phyloP scores from a whole-genome alignment of 30 jellyfish, hydroid and myxozoan species.

The Turritopsis dohrnii region DNA sequence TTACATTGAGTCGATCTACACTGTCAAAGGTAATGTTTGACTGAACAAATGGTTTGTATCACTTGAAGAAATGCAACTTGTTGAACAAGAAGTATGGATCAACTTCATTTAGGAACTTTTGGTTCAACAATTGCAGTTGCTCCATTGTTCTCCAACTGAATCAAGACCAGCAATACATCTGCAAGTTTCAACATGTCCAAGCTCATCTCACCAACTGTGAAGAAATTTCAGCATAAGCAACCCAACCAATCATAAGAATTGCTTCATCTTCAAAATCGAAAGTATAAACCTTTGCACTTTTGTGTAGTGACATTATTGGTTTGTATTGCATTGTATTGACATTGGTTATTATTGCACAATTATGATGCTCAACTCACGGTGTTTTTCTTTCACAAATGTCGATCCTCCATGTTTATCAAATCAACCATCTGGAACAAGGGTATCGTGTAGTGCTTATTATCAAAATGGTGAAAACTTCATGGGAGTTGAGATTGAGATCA shows the following conservation, averaged over 20 bases:
- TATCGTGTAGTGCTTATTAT: background rate
- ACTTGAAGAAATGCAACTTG: too few species aligned
- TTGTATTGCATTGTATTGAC: background rate
- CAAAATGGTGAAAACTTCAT: conserved; percentile 7
- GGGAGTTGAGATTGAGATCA: conserved; percentile 4
- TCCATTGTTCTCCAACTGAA: too few species aligned
- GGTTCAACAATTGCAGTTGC: too few species aligned
- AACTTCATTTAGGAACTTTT: too few species aligned
- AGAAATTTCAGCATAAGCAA: too few species aligned
- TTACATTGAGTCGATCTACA: too few species aligned
- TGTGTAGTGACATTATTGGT: conserved; percentile 8
- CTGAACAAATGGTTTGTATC: too few species aligned
- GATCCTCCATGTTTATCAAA: background rate
- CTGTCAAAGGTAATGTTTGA: too few species aligned
- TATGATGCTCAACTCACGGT: background rate
- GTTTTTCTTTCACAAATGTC: background rate
- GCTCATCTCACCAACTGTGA: background rate
- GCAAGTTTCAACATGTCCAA: too few species aligned
- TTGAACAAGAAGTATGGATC: too few species aligned
- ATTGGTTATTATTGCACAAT: background rate
- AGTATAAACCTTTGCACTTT: background rate
- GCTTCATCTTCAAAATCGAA: conserved; percentile 30
- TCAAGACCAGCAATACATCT: too few species aligned
- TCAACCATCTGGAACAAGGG: conserved; percentile 1
- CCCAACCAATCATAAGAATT: background rate